A percentile compares a stretch with the other conserved stretches of the same genome.
Evolutionary conservation across 2,113 vertebrate species (phyloP).

Genomic region (Turnix velox): DNA sequence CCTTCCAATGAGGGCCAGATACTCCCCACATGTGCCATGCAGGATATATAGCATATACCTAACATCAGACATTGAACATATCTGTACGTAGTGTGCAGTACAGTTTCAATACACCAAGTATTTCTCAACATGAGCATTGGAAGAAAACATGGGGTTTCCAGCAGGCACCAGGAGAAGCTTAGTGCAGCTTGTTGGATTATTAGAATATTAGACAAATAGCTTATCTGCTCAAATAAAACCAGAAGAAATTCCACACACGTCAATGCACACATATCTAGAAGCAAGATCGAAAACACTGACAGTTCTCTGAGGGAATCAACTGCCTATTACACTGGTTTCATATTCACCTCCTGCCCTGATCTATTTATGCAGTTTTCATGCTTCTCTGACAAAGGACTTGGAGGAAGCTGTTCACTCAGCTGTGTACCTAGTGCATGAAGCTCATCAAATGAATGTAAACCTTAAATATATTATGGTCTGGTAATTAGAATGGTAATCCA

Average conservation of each 20-base stretch:
- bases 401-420: not conserved
- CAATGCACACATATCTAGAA: not conserved
- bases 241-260: not conserved
- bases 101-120: not conserved
- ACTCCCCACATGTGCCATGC: rapidly evolving
- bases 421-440: not conserved
- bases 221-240: not conserved
- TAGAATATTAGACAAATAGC: not conserved
- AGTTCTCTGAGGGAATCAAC: not conserved
- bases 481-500: not conserved
- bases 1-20: not conserved
- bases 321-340: not conserved
- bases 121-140: not conserved
- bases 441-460: rapidly evolving
- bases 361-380: not conserved
- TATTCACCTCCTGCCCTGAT: not conserved
- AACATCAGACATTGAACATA: not conserved
- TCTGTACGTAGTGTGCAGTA: not conserved
- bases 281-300: not conserved
- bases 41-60: no score
- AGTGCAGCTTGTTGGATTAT: not conserved
- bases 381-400: not conserved
- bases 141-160: not conserved
- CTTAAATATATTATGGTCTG: not conserved
- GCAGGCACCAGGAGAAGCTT: not conserved